phyloP scores from a whole-genome alignment of 2,888 invertebrate species.

The Acholoe squamosa region DNA sequence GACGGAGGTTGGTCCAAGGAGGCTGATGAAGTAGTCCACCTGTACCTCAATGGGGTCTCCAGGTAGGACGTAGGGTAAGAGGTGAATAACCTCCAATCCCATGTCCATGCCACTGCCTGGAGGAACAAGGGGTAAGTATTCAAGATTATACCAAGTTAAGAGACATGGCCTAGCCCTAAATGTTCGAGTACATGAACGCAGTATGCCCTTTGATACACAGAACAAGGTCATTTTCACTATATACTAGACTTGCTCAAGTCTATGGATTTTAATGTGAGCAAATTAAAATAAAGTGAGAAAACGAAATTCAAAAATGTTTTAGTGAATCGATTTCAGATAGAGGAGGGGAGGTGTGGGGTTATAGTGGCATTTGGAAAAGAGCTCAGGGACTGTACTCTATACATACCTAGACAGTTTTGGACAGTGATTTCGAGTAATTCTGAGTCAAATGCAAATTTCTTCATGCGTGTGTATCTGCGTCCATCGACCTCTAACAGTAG shows the following conservation, averaged over 20 bases:
- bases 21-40: background rate
- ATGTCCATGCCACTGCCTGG: background rate
- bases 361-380: background rate
- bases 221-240: too few species aligned
- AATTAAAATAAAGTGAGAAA: too few species aligned
- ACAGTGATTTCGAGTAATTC: background rate
- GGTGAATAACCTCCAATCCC: background rate
- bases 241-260: too few species aligned
- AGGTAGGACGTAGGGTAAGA: background rate
- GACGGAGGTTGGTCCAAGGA: background rate
- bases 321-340: too few species aligned
- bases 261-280: too few species aligned
- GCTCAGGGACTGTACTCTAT: background rate
- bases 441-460: background rate
- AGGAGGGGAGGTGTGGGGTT: too few species aligned
- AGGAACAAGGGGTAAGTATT: background rate
- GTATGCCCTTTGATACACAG: too few species aligned
- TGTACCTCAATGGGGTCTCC: background rate
- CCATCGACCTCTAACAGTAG: background rate
- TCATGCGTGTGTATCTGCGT: background rate
- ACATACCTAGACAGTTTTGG: conserved; percentile 20
- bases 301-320: too few species aligned
- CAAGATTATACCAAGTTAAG: too few species aligned
- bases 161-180: too few species aligned
- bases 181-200: too few species aligned